Evolutionary conservation across 1,140 invertebrate genomes (phyloP), one percentile per base, ranked within the genome.

Genomic region (Drosophila truncata): DNA sequence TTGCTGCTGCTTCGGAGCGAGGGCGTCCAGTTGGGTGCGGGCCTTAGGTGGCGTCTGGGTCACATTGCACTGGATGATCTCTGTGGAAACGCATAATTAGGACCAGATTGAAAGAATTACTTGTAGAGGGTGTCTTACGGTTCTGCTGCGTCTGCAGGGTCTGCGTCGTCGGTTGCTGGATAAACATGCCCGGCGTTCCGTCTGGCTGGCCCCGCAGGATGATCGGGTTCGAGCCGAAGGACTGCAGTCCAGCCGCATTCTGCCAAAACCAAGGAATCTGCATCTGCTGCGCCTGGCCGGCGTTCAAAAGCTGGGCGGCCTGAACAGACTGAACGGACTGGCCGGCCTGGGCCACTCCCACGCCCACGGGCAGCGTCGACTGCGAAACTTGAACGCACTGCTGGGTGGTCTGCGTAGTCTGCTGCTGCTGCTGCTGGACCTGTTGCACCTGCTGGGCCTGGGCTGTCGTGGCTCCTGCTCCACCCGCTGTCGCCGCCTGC

Each of bases 201-300:
- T 97, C 97, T 13, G 95, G 95, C 80, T 97, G 96, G 4, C 95
- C 94, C 10, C 96, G 96, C 62, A 97, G 93, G 75, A 98, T 97
- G 80, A 98, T 97, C 79, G 97, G 97, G 93, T 97, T 97, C 6
- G 95, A 96, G 1, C 95, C 94, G 5, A 96, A 93, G 2, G 95
- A 95, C 73, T 96, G 96, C 25, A 97, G 70, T 59, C 95, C 93
- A 93, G 60, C 59, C 14, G 59, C 46, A 14, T 87, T 92, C 41
- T 95, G 93, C 95, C 96, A 95, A 85, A 96, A 94, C 95, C 95
- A 95, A 0, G 95, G 94, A 52, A 94, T 95, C 52, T 94, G 94
- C 91, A 92, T 94, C 93, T 93, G 95, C 94, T 92, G 95, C 74
- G 92, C 95, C 88, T 93, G 94, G 0, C 93, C 94, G 94, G 83